Evolutionary conservation across 2,113 vertebrate species (phyloP).

Genomic region (Apodemus speciosus): DNA sequence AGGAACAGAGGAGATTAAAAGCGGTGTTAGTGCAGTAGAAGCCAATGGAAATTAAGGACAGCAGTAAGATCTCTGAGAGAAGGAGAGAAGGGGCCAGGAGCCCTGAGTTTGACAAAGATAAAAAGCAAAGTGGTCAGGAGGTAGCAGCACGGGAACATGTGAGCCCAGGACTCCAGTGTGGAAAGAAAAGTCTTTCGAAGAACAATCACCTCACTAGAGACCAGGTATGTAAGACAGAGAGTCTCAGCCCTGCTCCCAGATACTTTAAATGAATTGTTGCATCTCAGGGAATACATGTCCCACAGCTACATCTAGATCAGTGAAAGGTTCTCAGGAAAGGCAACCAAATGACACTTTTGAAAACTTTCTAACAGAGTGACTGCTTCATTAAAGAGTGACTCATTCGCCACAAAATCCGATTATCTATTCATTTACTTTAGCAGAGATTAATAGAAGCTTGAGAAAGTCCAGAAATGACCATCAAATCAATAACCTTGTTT

Average conservation of each 20-base stretch:
- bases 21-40: background rate
- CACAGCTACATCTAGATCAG: background rate
- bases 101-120: background rate
- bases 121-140: background rate
- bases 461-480: background rate
- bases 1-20: background rate
- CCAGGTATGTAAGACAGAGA: background rate
- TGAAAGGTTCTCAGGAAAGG: background rate
- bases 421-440: background rate
- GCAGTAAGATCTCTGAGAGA: background rate
- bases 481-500: background rate
- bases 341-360: background rate
- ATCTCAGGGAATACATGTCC: background rate
- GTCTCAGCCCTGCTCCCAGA: background rate
- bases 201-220: background rate
- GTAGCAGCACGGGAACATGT: background rate
- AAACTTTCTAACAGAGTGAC: background rate
- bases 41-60: background rate
- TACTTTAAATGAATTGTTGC: background rate
- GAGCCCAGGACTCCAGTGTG: background rate
- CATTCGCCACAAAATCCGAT: background rate
- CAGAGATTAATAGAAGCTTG: background rate
- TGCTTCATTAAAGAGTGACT: background rate
- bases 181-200: background rate
- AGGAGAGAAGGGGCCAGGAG: background rate